Conservation (phyloP, 2,113 vertebrate genomes). For the Xiphophorus couchianus region DNA sequence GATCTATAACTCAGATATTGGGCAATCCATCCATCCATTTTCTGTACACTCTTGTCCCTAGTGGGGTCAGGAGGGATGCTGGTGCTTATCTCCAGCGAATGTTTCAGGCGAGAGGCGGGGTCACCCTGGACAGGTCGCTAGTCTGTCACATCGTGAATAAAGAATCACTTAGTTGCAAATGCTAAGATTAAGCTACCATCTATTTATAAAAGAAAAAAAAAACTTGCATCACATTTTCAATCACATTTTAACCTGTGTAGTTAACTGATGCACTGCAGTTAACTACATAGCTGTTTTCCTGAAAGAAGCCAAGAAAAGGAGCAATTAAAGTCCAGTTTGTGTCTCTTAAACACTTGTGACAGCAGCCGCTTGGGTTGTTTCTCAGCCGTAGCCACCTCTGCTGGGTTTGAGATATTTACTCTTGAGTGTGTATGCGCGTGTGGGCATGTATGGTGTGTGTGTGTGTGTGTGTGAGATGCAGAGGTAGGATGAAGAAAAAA, state of each 20-base stretch:
- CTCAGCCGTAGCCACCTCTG: conserved; percentile 23
- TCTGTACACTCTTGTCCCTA: too few relatives aligned
- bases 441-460: conserved; percentile 14
- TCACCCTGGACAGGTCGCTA: too few relatives aligned
- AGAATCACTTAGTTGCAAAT: neutral
- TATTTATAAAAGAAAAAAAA: neutral
- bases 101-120: too few relatives aligned
- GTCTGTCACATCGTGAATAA: too few relatives aligned
- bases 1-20: too few relatives aligned
- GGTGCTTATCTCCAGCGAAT: too few relatives aligned
- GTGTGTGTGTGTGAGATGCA: neutral
- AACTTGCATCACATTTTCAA: too few relatives aligned
- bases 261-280: too few relatives aligned
- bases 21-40: too few relatives aligned
- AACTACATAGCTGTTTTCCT: neutral
- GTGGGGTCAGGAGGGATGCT: too few relatives aligned
- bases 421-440: conserved; percentile 6
- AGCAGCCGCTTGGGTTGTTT: conserved; percentile 30
- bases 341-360: conserved; percentile 53
- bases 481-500: neutral
- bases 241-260: too few relatives aligned
- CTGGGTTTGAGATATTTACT: conserved; percentile 40
- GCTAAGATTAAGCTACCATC: neutral
- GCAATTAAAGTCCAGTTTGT: conserved; percentile 25
- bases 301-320: conserved; percentile 20